A percentile compares a stretch with the other conserved stretches of the same genome.
Evolutionary conservation across 2,888 invertebrate species (phyloP).

Genomic region (Mesorhabditis belari): DNA sequence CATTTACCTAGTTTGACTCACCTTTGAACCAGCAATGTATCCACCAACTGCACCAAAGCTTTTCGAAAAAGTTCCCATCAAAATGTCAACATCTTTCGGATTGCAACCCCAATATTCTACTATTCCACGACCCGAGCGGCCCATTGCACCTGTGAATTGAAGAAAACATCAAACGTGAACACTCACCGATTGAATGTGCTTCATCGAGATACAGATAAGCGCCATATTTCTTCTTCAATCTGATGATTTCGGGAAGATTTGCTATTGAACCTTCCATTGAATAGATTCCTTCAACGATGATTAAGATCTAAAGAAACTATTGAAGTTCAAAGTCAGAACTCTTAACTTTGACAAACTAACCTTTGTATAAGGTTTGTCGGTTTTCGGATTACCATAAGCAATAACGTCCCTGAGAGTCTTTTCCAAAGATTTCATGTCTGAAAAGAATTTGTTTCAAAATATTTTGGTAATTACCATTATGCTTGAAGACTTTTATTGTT

Average conservation of each 20-base stretch:
- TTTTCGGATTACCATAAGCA: constrained; percentile 69
- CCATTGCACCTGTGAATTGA: constrained; percentile 33
- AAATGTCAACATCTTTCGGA: constrained; percentile 74
- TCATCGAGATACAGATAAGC: constrained; percentile 92
- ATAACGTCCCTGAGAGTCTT: constrained; percentile 74
- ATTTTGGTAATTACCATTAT: constrained; percentile 57
- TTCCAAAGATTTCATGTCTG: constrained; percentile 60
- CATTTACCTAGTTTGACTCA: too few species aligned
- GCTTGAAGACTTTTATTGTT: constrained; percentile 72
- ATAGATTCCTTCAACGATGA: too few species aligned
- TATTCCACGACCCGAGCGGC: constrained; percentile 69
- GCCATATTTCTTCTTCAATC: constrained; percentile 84
- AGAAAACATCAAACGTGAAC: too few species aligned
- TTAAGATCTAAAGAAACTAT: too few species aligned
- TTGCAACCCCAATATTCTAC: constrained; percentile 76
- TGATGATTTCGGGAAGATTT: constrained; percentile 76
- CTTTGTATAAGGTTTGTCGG: constrained; percentile 75
- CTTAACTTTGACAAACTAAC: constrained; percentile 77
- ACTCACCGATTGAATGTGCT: constrained; percentile 81
- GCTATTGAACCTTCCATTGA: constrained; percentile 90
- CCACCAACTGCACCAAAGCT: constrained; percentile 95
- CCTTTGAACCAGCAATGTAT: constrained; percentile 73
- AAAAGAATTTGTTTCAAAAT: not conserved
- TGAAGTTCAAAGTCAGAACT: too few species aligned
- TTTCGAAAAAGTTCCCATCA: constrained; percentile 98